Percentiles rank a stretch among this genome's conserved stretches.
Evolutionary conservation across 2,797 vertebrate genomes (phyloP).

Genomic region (Okamejei kenojei): DNA sequence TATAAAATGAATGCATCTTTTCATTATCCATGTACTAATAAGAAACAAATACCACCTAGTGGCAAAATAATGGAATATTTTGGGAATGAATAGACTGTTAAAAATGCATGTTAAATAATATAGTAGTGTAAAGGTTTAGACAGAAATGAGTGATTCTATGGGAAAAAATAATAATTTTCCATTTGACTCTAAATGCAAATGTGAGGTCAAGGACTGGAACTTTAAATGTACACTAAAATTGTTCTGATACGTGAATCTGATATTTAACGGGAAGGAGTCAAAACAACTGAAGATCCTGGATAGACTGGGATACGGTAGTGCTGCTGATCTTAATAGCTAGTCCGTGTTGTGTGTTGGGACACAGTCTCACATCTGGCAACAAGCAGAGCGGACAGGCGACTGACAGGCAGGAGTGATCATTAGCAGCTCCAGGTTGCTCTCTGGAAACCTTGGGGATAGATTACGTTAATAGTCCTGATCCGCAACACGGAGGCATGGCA

Average conservation of each 20-base stretch:
- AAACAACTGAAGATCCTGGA: not conserved
- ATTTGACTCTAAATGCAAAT: not conserved
- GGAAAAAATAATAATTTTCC: not conserved
- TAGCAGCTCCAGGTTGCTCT: not conserved
- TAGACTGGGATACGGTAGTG: not conserved
- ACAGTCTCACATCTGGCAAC: not conserved
- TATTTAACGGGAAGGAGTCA: not conserved
- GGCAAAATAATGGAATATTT: not conserved
- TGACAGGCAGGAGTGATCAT: too few relatives aligned
- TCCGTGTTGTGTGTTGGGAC: not conserved
- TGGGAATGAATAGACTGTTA: not conserved
- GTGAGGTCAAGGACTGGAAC: not conserved
- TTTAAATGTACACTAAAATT: not conserved
- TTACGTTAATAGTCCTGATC: not conserved
- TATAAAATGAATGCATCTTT: not conserved
- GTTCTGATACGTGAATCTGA: not conserved
- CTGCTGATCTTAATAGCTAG: not conserved
- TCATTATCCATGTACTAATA: too few relatives aligned
- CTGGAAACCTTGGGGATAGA: not conserved
- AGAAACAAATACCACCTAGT: not conserved
- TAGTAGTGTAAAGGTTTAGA: not conserved
- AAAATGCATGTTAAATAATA: not conserved
- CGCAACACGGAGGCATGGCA: not conserved
- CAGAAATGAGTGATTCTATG: not conserved
- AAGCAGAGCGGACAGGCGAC: not conserved